These are phyloP conservation scores for Oscheius myriophilus DNA, from an alignment of 2,888 invertebrate genomes.

Conservation along the genomic window DNA sequence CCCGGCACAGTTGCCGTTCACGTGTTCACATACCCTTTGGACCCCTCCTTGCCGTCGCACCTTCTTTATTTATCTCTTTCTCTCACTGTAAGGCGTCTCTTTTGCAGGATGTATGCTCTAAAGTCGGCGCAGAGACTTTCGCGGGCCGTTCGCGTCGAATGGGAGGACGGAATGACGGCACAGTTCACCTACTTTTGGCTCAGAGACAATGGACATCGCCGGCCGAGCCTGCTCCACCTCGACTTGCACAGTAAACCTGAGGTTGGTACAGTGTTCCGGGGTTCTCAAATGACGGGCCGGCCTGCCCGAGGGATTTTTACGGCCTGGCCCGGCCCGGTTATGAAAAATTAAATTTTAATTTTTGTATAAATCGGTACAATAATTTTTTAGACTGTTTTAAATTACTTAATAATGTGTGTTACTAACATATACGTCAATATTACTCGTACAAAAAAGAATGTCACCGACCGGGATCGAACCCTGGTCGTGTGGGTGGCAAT, in stretches of 20 bases:
- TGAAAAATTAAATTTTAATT: no score
- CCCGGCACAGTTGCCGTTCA: no score
- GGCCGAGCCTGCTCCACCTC: constrained; percentile 59
- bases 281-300: no score
- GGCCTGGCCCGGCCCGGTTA: no score
- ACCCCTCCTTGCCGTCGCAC: not conserved
- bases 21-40: not conserved
- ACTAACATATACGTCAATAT: no score
- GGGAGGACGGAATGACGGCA: constrained; percentile 60
- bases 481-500: no score
- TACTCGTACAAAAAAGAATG: no score
- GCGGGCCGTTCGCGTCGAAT: constrained; percentile 55
- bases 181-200: constrained; percentile 61
- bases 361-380: no score
- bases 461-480: no score
- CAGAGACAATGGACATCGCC: constrained; percentile 51
- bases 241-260: constrained; percentile 58
- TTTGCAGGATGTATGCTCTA: constrained; percentile 36
- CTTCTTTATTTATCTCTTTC: not conserved
- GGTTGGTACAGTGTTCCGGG: constrained; percentile 12
- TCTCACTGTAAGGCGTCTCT: not conserved
- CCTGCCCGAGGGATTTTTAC: no score
- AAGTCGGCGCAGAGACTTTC: constrained; percentile 47
- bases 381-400: no score
- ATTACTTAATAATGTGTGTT: no score